These are phyloP conservation scores for Corythoichthys intestinalis DNA, from an alignment of 2,113 vertebrate genomes.

Conservation along the genomic window DNA sequence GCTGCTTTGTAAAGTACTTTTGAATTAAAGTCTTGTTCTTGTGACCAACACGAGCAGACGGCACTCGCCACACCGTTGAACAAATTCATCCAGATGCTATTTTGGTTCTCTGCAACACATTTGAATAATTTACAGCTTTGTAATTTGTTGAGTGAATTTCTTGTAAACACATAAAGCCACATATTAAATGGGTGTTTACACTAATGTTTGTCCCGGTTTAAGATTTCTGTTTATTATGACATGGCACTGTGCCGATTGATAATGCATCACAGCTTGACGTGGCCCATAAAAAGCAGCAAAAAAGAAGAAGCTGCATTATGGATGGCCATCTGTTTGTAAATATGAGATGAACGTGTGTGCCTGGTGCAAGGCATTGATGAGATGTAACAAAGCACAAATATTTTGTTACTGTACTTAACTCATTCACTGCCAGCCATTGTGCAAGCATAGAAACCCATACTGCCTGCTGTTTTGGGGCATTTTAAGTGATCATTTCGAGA, in stretches of 20 bases:
- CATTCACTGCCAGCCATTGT: too few species aligned
- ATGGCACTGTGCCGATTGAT: constrained; percentile 66
- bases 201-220: constrained; percentile 48
- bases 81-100: constrained; percentile 4
- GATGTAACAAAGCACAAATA: background rate
- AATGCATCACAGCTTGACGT: constrained; percentile 69
- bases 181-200: constrained; percentile 38
- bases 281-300: constrained; percentile 61
- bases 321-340: constrained; percentile 70
- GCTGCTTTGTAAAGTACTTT: background rate
- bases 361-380: constrained; percentile 36
- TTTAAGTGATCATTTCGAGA: too few species aligned
- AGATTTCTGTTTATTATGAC: constrained; percentile 58
- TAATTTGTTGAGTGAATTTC: constrained; percentile 12
- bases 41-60: background rate
- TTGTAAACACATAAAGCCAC: constrained; percentile 1
- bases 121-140: constrained; percentile 13
- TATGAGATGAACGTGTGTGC: constrained; percentile 56
- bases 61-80: background rate
- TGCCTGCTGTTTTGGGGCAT: too few species aligned
- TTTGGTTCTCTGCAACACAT: constrained; percentile 5
- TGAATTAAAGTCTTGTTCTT: background rate
- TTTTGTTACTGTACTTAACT: background rate
- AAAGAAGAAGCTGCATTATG: constrained; percentile 71
- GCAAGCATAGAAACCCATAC: too few species aligned